Evolutionary conservation across 2,888 invertebrate species (phyloP).

Genomic region (Andrena camellia): DNA sequence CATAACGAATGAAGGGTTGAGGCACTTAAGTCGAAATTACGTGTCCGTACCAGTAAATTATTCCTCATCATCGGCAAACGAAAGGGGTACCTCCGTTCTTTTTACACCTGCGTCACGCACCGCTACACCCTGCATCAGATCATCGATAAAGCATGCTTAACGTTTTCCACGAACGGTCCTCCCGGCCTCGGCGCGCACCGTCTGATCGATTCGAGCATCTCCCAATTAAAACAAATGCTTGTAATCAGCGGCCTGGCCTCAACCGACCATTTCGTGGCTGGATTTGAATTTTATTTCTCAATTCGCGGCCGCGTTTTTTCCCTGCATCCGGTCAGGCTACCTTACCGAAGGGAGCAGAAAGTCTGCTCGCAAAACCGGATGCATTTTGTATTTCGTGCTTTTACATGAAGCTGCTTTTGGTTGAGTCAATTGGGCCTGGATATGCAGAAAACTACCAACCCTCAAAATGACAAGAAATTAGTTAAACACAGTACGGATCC

Average conservation of each 20-base stretch:
- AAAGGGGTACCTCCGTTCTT: slow-evolving; percentile 33
- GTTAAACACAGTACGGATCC: too few species aligned
- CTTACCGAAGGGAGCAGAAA: background rate
- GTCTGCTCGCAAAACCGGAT: background rate
- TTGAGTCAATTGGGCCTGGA: too few species aligned
- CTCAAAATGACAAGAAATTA: too few species aligned
- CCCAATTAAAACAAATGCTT: slow-evolving; percentile 41
- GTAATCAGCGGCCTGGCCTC: slow-evolving; percentile 17
- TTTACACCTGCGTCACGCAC: slow-evolving; percentile 60
- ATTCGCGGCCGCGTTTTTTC: slow-evolving; percentile 6
- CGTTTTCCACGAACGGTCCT: slow-evolving; percentile 51
- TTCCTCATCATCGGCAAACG: slow-evolving; percentile 52
- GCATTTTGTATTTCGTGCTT: background rate
- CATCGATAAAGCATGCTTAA: slow-evolving; percentile 57
- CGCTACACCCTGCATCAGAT: slow-evolving; percentile 34
- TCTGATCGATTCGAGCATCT: slow-evolving; percentile 12
- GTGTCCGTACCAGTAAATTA: slow-evolving; percentile 49
- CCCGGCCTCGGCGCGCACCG: slow-evolving; percentile 1
- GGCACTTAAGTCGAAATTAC: slow-evolving; percentile 46
- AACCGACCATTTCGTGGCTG: background rate
- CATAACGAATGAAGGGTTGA: slow-evolving; percentile 22
- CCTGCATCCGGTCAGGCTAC: background rate
- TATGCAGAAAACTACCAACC: too few species aligned
- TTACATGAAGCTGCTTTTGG: background rate
- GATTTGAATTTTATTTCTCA: slow-evolving; percentile 50